Evolutionary conservation across 2,113 vertebrate species (phyloP), one percentile per base, ranked within the genome.

Genomic region (Leptocoma aspasia): DNA sequence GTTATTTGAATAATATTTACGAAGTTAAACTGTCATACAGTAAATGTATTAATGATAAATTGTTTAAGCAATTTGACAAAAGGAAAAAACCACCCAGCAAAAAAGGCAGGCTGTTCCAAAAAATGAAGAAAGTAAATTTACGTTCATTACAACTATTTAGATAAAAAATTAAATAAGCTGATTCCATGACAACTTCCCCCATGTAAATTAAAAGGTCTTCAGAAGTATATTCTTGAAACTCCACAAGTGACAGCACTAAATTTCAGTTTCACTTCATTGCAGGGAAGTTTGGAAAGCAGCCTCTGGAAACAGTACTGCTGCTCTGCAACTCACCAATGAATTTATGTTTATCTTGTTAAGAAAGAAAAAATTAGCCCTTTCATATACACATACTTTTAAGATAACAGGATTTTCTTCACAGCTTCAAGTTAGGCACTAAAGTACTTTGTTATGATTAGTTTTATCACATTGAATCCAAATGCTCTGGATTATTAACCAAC

Each of bases 371-470:
- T 42, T 61, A 90, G 76, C n/a, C 53, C 78, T 88, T 94, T 92
- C 61, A 64, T 26, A 89, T 52, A 64, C 41, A 86, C 76, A 76
- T 80, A 89, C 76, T 92, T 80, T 57, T 82, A 88, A 94, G 94
- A 95, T 88, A 96, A 94, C 61, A 88, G n/a, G 57, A 95, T 90
- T 97, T 97, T 94, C 78, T 96, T 94, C 96, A 94, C 65, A 88
- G 82, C 42, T 93, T 84, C 72, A 82, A 77, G 65, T 87, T 70
- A 82, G 86, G 89, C 70, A 87, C 41, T 69, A 41, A 86, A 95
- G 35, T 59, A 82, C 42, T 89, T 95, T 85, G 92, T 95, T 96
- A 94, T 92, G 86, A 94, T 89, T 95, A 94, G 61, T 82, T 95
- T 97, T 94, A 96, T 92, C 92, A 85, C 77, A 47, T 2, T 72